A percentile compares a stretch with the other conserved stretches of the same genome.
Conservation (phyloP, 2,888 invertebrate genomes). For the Cyaniris semiargus region DNA sequence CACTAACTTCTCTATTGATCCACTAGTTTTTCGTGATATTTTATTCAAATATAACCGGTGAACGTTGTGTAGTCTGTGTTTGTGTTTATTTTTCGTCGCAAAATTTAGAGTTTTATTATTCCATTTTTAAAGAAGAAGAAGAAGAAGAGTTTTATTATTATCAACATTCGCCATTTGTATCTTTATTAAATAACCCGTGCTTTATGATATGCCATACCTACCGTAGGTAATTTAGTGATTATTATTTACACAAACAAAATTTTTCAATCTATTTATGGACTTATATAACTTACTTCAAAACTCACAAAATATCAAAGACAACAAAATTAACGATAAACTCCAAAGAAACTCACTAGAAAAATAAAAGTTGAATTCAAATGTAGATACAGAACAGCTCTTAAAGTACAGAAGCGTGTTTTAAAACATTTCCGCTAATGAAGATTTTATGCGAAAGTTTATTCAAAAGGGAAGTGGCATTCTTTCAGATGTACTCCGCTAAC, state of each 20-base stretch:
- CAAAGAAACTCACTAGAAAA: slow-evolving; percentile 2
- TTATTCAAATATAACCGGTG: slow-evolving; percentile 4
- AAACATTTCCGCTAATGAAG: slow-evolving; percentile 46
- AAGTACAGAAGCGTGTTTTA: slow-evolving; percentile 28
- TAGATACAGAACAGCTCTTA: slow-evolving; percentile 28
- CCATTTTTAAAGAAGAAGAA: too few species aligned
- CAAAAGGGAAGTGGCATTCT: slow-evolving; percentile 43
- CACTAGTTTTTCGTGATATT: not conserved
- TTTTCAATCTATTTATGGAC: too few species aligned
- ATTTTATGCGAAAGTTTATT: slow-evolving; percentile 46
- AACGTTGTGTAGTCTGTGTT: not conserved
- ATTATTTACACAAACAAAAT: too few species aligned
- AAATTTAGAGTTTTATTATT: not conserved
- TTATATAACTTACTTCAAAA: too few species aligned
- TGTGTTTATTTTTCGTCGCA: not conserved
- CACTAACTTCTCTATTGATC: slow-evolving; percentile 21
- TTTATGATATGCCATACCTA: too few species aligned
- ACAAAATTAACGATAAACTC: not conserved
- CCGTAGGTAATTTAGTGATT: too few species aligned
- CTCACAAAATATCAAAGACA: not conserved
- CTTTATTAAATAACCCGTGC: too few species aligned
- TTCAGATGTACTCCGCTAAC: slow-evolving; percentile 35
- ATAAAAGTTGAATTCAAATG: slow-evolving; percentile 26
- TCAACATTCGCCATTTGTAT: not conserved
- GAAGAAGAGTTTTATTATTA: not conserved